Evolutionary conservation across 35 echinoderm and acorn worm genomes (phyloP).

Genomic region (Amphiura filiformis): DNA sequence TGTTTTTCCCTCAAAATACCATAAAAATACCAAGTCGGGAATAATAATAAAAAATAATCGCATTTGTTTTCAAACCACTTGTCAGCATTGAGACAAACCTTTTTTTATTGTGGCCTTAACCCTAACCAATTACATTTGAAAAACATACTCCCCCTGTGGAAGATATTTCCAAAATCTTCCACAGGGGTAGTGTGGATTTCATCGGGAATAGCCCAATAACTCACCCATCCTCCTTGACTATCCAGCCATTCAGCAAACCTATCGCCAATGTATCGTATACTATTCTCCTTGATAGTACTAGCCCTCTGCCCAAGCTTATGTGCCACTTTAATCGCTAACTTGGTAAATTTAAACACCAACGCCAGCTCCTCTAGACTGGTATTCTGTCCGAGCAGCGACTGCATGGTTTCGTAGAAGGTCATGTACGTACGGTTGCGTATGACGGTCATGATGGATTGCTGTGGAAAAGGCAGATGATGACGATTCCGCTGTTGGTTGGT

Average conservation of each 20-base stretch:
- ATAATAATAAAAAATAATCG: too few species aligned
- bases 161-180: too few species aligned
- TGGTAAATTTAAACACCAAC: conserved; percentile 88
- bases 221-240: conserved; percentile 94
- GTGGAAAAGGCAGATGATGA: conserved; percentile 17
- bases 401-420: conserved; percentile 73
- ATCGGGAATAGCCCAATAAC: too few species aligned
- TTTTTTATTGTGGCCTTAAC: too few species aligned
- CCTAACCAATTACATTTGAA: too few species aligned
- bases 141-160: too few species aligned
- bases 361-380: conserved; percentile 74
- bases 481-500: neutral
- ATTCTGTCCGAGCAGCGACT: conserved; percentile 75
- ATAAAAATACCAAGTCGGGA: too few species aligned
- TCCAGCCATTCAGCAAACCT: conserved; percentile 85
- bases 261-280: conserved; percentile 81
- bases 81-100: too few species aligned
- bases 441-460: conserved; percentile 33
- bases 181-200: too few species aligned
- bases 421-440: conserved; percentile 63
- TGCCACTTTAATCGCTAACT: conserved; percentile 74
- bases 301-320: conserved; percentile 50
- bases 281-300: conserved; percentile 81
- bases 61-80: too few species aligned
- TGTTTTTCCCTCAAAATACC: too few species aligned